Conservation (phyloP, 2,888 invertebrate species). For the Eledona agricola region DNA sequence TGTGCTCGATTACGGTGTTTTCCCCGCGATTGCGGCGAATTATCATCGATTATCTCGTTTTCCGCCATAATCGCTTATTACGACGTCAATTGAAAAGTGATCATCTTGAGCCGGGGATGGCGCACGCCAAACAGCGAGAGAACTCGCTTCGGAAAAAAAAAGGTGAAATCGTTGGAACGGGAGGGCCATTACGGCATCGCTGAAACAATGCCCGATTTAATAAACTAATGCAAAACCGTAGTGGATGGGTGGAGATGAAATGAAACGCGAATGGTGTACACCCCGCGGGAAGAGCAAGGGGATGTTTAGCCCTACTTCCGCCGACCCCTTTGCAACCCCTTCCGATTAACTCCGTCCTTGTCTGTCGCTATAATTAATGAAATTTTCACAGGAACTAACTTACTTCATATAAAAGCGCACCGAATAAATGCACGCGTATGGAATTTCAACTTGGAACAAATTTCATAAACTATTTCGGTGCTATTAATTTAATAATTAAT, state of each 20-base stretch:
- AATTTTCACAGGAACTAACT: constrained; percentile 54
- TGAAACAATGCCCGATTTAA: constrained; percentile 58
- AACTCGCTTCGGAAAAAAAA: constrained; percentile 1
- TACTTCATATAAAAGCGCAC: constrained; percentile 42
- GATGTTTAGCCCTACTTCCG: constrained; percentile 46
- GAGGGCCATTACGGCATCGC: constrained; percentile 50
- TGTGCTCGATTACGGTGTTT: constrained; percentile 27
- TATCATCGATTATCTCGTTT: constrained; percentile 23
- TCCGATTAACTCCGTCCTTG: constrained; percentile 53
- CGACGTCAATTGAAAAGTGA: too few relatives aligned
- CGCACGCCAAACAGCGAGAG: not conserved
- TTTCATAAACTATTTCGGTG: constrained; percentile 35
- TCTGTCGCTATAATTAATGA: constrained; percentile 55
- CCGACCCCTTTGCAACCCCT: constrained; percentile 55
- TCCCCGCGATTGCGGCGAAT: constrained; percentile 15
- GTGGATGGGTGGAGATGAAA: constrained; percentile 57
- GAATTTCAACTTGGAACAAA: constrained; percentile 38
- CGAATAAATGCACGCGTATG: constrained; percentile 40
- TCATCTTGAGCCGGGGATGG: too few relatives aligned
- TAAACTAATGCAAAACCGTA: constrained; percentile 58
- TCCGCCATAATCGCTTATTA: constrained; percentile 28
- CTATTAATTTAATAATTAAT: constrained; percentile 37
- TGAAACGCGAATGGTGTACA: constrained; percentile 57
- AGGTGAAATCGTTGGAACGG: constrained; percentile 1
- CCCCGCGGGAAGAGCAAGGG: constrained; percentile 47